phyloP scores from a whole-genome alignment of 2,888 invertebrate genomes.

The Drosophila histrio region DNA sequence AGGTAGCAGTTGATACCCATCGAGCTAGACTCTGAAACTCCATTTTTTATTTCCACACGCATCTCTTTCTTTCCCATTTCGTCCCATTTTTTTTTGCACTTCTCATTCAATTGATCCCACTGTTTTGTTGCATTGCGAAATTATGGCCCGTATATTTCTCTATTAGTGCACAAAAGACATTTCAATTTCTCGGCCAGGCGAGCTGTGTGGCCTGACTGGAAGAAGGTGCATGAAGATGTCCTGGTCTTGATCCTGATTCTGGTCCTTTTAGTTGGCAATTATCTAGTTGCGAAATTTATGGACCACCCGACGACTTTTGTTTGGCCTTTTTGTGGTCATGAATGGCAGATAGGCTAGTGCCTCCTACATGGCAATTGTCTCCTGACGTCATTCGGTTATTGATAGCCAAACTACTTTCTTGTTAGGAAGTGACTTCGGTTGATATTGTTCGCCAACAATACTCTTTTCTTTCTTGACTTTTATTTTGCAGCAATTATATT shows the following conservation, averaged over 20 bases:
- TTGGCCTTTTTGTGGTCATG: constrained; percentile 78
- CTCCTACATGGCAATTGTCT: constrained; percentile 71
- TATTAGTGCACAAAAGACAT: constrained; percentile 71
- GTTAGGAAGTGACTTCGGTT: constrained; percentile 56
- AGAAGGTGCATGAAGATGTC: constrained; percentile 28
- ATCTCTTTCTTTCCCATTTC: constrained; percentile 45
- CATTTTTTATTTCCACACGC: constrained; percentile 65
- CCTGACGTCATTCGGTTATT: constrained; percentile 61
- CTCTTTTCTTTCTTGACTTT: constrained; percentile 19
- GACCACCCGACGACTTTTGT: constrained; percentile 75
- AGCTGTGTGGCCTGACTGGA: constrained; percentile 60
- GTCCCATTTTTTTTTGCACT: constrained; percentile 54
- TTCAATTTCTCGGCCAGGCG: constrained; percentile 65
- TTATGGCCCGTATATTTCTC: constrained; percentile 73
- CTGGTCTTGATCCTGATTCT: constrained; percentile 4
- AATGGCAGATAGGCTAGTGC: constrained; percentile 64
- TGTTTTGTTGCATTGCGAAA: constrained; percentile 67
- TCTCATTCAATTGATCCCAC: constrained; percentile 50
- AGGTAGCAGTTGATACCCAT: constrained; percentile 61
- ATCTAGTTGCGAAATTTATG: constrained; percentile 68
- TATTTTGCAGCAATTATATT: constrained; percentile 29
- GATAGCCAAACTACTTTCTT: constrained; percentile 74
- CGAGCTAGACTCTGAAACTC: constrained; percentile 42
- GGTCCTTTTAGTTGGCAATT: constrained; percentile 56
- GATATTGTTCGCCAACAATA: constrained; percentile 58